A percentile compares a stretch with the other conserved stretches of the same genome.
Conservation (phyloP, 2,888 invertebrate species). For the Micropterix aruncella region DNA sequence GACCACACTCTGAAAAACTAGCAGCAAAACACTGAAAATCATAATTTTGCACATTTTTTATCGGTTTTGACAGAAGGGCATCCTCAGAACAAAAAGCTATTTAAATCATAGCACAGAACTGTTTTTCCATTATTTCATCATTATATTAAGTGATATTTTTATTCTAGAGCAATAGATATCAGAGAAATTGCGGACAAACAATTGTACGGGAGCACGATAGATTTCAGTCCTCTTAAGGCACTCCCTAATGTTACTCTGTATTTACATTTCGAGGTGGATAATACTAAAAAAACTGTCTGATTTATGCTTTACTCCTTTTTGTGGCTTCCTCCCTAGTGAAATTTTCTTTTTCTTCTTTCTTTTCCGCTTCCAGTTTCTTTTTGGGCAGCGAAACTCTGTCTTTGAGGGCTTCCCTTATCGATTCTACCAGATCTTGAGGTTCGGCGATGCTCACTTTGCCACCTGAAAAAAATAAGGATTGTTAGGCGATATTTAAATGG, state of each 20-base stretch:
- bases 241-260: too few species aligned
- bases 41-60: neutral
- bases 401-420: slow-evolving; percentile 43
- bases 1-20: neutral
- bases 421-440: slow-evolving; percentile 42
- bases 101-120: too few species aligned
- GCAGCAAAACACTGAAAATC: neutral
- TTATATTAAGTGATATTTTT: too few species aligned
- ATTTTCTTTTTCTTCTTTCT: slow-evolving; percentile 6
- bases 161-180: too few species aligned
- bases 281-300: too few species aligned
- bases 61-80: neutral
- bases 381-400: slow-evolving; percentile 28
- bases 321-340: too few species aligned
- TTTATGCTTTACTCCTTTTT: slow-evolving; percentile 30
- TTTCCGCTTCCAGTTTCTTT: slow-evolving; percentile 13
- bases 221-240: too few species aligned
- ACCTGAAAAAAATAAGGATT: slow-evolving; percentile 37
- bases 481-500: too few species aligned
- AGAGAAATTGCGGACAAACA: too few species aligned
- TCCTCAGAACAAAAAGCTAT: neutral
- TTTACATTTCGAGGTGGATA: too few species aligned
- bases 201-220: too few species aligned
- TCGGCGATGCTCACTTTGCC: slow-evolving; percentile 46
- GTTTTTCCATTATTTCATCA: too few species aligned